Evolutionary conservation across 1,140 invertebrate species (phyloP).

Genomic region (Saccostrea echinata): DNA sequence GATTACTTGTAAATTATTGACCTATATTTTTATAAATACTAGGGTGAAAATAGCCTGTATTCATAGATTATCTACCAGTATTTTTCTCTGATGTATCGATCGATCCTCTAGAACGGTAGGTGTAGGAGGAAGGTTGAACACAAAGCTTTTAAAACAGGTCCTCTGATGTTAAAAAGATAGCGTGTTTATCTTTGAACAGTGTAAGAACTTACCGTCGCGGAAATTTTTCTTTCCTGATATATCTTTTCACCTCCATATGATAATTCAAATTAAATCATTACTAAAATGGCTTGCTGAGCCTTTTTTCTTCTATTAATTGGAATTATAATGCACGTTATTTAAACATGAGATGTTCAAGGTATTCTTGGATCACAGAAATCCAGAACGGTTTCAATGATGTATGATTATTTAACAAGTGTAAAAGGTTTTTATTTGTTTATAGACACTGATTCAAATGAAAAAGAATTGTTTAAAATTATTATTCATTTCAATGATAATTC

Average conservation of each 20-base stretch:
- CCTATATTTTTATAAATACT: conserved; percentile 28
- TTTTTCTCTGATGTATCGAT: conserved; percentile 3
- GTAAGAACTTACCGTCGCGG: background rate
- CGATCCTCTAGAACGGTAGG: background rate
- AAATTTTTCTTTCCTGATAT: background rate
- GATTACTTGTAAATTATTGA: conserved; percentile 15
- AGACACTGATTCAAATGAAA: too few species aligned
- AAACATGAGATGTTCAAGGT: too few species aligned
- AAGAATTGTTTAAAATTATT: too few species aligned
- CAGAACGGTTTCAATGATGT: too few species aligned
- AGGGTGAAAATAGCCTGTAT: conserved; percentile 2
- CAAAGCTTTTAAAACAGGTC: too few species aligned
- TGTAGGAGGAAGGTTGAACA: background rate
- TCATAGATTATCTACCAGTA: background rate
- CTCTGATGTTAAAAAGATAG: conserved; percentile 3
- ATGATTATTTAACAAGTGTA: too few species aligned
- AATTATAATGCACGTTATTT: too few species aligned
- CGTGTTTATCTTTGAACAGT: background rate
- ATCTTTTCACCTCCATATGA: background rate
- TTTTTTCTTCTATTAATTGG: too few species aligned
- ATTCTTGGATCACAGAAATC: too few species aligned
- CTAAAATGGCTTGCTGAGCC: too few species aligned
- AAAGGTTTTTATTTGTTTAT: too few species aligned
- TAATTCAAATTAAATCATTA: background rate
- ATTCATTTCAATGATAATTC: too few species aligned